Conservation (phyloP, 2,797 vertebrate genomes). For the Paramormyrops hopkinsi region DNA sequence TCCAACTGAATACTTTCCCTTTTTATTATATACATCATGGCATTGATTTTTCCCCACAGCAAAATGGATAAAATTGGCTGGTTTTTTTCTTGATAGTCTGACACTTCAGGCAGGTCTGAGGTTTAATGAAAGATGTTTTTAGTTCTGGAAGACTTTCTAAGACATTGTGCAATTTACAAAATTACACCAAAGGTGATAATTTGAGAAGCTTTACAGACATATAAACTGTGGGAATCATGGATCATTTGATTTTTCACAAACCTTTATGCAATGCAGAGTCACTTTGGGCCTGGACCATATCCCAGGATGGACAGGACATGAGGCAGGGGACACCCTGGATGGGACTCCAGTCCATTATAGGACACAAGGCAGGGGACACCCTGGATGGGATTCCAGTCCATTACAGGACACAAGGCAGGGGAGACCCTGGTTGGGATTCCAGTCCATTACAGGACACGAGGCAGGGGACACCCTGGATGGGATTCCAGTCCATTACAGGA, state of each 20-base stretch:
- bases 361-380: no score
- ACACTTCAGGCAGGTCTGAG: background rate
- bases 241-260: background rate
- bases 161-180: background rate
- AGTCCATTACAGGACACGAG: no score
- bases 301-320: background rate
- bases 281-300: background rate
- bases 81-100: background rate
- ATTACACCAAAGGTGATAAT: background rate
- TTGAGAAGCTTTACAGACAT: background rate
- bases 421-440: no score
- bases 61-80: conserved; percentile 5
- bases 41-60: conserved; percentile 19
- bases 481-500: no score
- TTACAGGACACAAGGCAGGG: no score
- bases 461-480: no score
- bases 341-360: background rate
- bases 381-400: no score
- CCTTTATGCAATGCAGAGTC: background rate
- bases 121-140: background rate
- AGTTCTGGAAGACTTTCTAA: background rate
- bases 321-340: background rate
- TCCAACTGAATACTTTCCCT: background rate
- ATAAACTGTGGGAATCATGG: background rate
- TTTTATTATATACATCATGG: background rate